Evolutionary conservation across 2,888 invertebrate genomes (phyloP).

Genomic region (Polylopha cassiicola): DNA sequence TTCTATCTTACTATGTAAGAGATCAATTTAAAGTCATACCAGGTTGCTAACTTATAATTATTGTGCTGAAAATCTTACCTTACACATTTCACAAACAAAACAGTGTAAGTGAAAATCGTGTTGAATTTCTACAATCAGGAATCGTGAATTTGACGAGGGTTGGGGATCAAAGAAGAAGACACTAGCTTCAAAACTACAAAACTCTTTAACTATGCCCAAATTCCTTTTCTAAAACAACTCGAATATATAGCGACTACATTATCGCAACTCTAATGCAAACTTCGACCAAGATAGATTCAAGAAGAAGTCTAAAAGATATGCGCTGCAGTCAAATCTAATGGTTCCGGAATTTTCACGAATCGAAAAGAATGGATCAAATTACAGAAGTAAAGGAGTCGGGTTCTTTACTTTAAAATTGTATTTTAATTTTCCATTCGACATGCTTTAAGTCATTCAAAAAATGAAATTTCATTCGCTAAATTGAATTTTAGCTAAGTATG

Average conservation of each 20-base stretch:
- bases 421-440: conserved; percentile 55
- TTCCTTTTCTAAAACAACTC: conserved; percentile 68
- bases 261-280: conserved; percentile 73
- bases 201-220: conserved; percentile 64
- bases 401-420: conserved; percentile 32
- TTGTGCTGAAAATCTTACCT: conserved; percentile 28
- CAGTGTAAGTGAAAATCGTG: conserved; percentile 40
- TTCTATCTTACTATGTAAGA: too few relatives aligned
- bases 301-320: conserved; percentile 66
- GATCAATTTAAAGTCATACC: too few relatives aligned
- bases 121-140: conserved; percentile 46
- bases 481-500: conserved; percentile 34
- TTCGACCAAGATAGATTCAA: conserved; percentile 69
- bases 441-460: conserved; percentile 48
- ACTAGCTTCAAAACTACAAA: conserved; percentile 72
- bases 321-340: conserved; percentile 67
- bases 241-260: conserved; percentile 72
- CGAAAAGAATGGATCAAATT: conserved; percentile 53
- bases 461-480: conserved; percentile 53
- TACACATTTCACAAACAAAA: conserved; percentile 41
- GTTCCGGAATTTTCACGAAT: conserved; percentile 73
- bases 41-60: too few relatives aligned
- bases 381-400: conserved; percentile 46
- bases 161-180: conserved; percentile 62
- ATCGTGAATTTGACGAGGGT: conserved; percentile 55